Evolutionary conservation across 2,888 invertebrate species (phyloP).

Genomic region (Polia nebulosa): DNA sequence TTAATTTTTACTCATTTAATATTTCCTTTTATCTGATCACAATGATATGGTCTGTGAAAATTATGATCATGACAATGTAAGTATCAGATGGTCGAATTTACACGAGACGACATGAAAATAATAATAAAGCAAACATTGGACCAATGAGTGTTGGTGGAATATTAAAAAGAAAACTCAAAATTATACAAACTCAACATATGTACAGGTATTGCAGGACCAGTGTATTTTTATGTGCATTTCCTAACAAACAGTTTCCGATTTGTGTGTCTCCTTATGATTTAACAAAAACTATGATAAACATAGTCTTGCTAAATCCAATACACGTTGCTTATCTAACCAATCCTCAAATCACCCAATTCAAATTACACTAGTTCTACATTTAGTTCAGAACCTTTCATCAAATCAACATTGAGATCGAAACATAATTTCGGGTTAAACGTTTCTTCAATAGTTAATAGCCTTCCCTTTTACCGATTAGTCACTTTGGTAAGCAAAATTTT

Average conservation of each 20-base stretch:
- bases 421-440: conserved; percentile 46
- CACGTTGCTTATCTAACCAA: background rate
- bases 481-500: conserved; percentile 54
- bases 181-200: conserved; percentile 78
- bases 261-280: too few relatives aligned
- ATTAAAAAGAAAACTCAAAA: conserved; percentile 44
- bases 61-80: conserved; percentile 56
- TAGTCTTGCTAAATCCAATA: background rate
- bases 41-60: conserved; percentile 36
- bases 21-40: background rate
- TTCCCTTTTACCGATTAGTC: conserved; percentile 64
- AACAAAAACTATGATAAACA: background rate
- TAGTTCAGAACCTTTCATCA: conserved; percentile 11
- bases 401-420: conserved; percentile 6
- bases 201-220: conserved; percentile 68
- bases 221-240: conserved; percentile 22
- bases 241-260: background rate
- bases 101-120: conserved; percentile 68
- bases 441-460: conserved; percentile 42
- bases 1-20: background rate
- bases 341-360: background rate
- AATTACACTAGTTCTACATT: conserved; percentile 36
- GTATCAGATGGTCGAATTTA: conserved; percentile 59
- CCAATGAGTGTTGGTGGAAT: conserved; percentile 62
- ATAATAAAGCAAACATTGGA: conserved; percentile 70